Evolutionary conservation across 2,797 vertebrate species (phyloP).

Genomic region (Lagorchestes hirsutus): DNA sequence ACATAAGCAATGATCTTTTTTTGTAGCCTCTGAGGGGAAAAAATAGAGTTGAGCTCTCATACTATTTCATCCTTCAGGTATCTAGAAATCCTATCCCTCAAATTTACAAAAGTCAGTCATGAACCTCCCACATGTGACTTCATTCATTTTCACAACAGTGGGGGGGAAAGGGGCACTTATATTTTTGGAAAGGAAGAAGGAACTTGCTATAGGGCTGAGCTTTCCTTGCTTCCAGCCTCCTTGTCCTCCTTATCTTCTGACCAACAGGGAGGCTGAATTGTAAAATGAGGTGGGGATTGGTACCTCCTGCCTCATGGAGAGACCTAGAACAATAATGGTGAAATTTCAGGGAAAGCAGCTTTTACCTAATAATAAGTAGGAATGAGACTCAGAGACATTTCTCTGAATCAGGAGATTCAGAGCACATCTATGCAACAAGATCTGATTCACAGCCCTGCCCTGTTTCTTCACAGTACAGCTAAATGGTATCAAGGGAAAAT

Average conservation of each 20-base stretch:
- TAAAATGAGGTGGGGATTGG: not conserved
- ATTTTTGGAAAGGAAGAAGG: not conserved
- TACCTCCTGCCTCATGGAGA: not conserved
- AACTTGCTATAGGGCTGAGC: not conserved
- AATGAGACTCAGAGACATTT: not conserved
- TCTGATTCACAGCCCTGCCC: not conserved
- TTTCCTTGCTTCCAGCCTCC: not conserved
- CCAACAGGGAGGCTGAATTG: not conserved
- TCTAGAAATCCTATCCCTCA: no score
- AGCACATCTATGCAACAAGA: not conserved
- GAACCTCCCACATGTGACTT: not conserved
- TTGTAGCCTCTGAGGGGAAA: not conserved
- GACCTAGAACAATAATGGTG: not conserved
- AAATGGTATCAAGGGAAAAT: not conserved
- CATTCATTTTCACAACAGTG: not conserved
- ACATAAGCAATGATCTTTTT: not conserved
- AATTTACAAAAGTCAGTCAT: not conserved
- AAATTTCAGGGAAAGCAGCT: not conserved
- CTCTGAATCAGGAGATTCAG: not conserved
- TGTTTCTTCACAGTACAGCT: not conserved
- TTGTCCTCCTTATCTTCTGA: not conserved
- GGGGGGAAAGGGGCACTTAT: not conserved
- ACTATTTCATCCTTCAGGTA: not conserved
- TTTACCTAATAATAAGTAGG: not conserved
- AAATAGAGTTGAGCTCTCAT: not conserved